Evolutionary conservation across 2,797 vertebrate genomes (phyloP), one percentile per base, ranked within the genome.

Genomic region (Hozukius guyotensis): DNA sequence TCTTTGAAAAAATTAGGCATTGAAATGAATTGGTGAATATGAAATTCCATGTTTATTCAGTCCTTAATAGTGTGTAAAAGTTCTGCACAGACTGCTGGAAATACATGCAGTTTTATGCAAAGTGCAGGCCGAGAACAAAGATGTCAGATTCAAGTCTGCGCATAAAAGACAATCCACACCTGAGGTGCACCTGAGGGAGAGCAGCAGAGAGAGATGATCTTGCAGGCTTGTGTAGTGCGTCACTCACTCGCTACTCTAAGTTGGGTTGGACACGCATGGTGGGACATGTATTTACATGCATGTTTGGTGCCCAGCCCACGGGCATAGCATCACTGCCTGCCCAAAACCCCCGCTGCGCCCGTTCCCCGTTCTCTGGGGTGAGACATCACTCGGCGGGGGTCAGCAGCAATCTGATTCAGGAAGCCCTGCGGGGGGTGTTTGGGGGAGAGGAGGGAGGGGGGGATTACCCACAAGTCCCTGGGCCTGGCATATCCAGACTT

Each of bases 331-430:
- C 87, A 71, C 71, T 84, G 87, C 11, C 82, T 86, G 89, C 83
- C 80, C 75, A 13, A 16, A 20, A 87, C 55, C 87, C 88, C 92
- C 82, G 81, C 85, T 79, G 93, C 3, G 80, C 80, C 72, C 62
- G 67, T 75, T 88, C 84, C 75, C 84, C 85, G 42, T 56, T 87
- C 89, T 87, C 86, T 68, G 32, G 90, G 93, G 93, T 92, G 92
- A 93, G 90, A 93, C 89, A 84, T 89, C 91, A 89, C 91, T 93
- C 89, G 8, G 92, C 49, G 77, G 88, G 92, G 89, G 88, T 93
- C 90, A 88, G 90, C 90, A 65, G 90, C 85, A 87, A 89, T 93
- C 90, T 91, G 92, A 94, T 94, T 93, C 86, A 85, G 91, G 82
- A 93, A 90, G 76, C 90, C 7, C 92, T 10, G 87, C 78, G 12